Evolutionary conservation across 1,140 invertebrate species (phyloP).

Genomic region (Rhagoletis zephyria): DNA sequence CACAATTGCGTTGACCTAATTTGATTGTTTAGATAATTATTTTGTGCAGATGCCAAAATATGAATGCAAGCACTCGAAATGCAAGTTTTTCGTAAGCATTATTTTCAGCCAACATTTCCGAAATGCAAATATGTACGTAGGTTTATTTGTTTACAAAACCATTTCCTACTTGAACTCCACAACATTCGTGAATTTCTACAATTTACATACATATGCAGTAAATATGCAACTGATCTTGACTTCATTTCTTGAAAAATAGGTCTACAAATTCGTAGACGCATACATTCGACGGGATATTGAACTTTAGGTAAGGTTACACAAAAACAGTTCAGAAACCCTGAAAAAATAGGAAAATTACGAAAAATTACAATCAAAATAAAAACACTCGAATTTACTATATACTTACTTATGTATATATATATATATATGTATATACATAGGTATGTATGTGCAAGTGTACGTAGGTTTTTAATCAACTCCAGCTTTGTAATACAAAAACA

Average conservation of each 20-base stretch:
- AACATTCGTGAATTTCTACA: no score
- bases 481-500: slow-evolving; percentile 7
- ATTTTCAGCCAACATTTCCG: neutral
- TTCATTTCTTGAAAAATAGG: slow-evolving; percentile 14
- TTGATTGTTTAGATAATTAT: no score
- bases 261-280: neutral
- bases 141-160: neutral
- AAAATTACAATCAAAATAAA: slow-evolving; percentile 23
- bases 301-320: slow-evolving; percentile 29
- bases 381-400: no score
- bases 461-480: neutral
- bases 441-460: neutral
- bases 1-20: no score
- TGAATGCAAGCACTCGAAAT: no score
- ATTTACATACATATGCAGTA: neutral
- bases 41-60: no score
- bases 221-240: neutral
- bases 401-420: no score
- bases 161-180: neutral
- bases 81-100: neutral
- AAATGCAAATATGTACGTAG: neutral
- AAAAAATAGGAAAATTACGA: neutral
- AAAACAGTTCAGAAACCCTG: slow-evolving; percentile 5
- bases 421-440: neutral
- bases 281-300: slow-evolving; percentile 28